phyloP scores from a whole-genome alignment of 2,888 invertebrate species.

The Abscondita cerata region DNA sequence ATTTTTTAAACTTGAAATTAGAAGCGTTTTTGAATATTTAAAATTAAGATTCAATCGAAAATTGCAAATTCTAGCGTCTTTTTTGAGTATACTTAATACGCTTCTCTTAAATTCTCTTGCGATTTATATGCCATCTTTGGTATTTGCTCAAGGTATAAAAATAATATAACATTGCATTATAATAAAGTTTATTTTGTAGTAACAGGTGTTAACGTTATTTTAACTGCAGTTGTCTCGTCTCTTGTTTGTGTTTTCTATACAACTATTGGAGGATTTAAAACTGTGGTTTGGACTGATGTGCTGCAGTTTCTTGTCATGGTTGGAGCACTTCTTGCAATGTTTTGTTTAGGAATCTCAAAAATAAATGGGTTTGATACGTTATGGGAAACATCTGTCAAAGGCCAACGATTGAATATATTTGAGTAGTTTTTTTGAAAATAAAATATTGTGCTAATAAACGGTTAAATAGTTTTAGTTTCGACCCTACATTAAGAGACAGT shows the following conservation, averaged over 20 bases:
- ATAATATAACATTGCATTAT: not conserved
- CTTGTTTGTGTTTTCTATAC: constrained; percentile 77
- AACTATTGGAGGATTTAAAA: constrained; percentile 71
- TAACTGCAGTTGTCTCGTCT: constrained; percentile 71
- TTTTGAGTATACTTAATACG: constrained; percentile 64
- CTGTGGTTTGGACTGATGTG: constrained; percentile 69
- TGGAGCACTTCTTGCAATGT: constrained; percentile 62
- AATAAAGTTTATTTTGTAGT: constrained; percentile 60
- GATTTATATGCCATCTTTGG: constrained; percentile 69
- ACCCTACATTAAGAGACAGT: constrained; percentile 66
- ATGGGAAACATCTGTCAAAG: constrained; percentile 64
- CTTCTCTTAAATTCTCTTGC: constrained; percentile 67
- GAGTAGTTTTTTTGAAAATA: constrained; percentile 60
- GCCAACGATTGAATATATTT: constrained; percentile 66
- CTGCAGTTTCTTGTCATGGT: constrained; percentile 65
- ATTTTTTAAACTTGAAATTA: constrained; percentile 68
- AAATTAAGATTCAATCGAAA: constrained; percentile 66
- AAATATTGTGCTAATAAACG: not conserved
- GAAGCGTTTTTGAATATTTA: constrained; percentile 69
- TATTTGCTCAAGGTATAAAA: constrained; percentile 66
- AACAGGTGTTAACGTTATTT: constrained; percentile 70
- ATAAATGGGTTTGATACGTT: constrained; percentile 65
- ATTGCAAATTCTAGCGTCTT: constrained; percentile 63
- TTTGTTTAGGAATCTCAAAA: constrained; percentile 64
- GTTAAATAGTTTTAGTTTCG: constrained; percentile 64